phyloP scores from a whole-genome alignment of 2,888 invertebrate genomes.

The Thumatha senex region DNA sequence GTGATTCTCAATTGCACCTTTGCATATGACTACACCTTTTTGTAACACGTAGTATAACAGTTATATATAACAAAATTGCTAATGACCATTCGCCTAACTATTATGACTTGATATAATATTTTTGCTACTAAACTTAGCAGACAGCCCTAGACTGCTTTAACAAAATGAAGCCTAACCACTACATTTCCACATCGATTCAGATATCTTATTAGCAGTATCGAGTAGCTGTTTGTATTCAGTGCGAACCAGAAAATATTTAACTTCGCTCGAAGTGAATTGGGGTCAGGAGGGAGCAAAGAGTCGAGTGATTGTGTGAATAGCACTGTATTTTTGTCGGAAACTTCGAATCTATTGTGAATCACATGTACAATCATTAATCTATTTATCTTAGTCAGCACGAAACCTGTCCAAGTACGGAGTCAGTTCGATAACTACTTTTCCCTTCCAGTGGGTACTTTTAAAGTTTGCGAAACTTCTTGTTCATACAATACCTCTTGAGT shows the following conservation, averaged over 20 bases:
- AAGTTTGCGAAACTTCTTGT: conserved; percentile 21
- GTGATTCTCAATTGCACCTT: too few species aligned
- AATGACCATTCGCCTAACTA: too few species aligned
- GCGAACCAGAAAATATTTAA: conserved; percentile 42
- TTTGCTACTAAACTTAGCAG: not conserved
- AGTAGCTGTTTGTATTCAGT: conserved; percentile 46
- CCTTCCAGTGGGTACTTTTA: conserved; percentile 23
- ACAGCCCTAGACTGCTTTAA: conserved; percentile 17
- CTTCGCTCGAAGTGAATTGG: conserved; percentile 50
- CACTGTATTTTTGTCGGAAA: conserved; percentile 38
- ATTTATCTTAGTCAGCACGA: conserved; percentile 30
- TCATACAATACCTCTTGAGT: not conserved
- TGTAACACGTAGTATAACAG: too few species aligned
- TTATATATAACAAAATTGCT: not conserved
- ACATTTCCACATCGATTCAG: conserved; percentile 26
- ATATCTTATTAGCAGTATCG: conserved; percentile 40
- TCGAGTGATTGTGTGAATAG: conserved; percentile 45
- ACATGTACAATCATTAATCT: conserved; percentile 36
- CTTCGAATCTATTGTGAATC: conserved; percentile 40
- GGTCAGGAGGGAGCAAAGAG: conserved; percentile 48
- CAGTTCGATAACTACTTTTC: conserved; percentile 30
- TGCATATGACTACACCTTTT: too few species aligned
- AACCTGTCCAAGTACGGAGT: conserved; percentile 34
- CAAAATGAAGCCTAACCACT: conserved; percentile 23
- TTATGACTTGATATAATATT: too few species aligned